A percentile compares a stretch with the other conserved stretches of the same genome.
Conservation (phyloP, 2,797 vertebrate genomes). For the Sardinella longiceps region DNA sequence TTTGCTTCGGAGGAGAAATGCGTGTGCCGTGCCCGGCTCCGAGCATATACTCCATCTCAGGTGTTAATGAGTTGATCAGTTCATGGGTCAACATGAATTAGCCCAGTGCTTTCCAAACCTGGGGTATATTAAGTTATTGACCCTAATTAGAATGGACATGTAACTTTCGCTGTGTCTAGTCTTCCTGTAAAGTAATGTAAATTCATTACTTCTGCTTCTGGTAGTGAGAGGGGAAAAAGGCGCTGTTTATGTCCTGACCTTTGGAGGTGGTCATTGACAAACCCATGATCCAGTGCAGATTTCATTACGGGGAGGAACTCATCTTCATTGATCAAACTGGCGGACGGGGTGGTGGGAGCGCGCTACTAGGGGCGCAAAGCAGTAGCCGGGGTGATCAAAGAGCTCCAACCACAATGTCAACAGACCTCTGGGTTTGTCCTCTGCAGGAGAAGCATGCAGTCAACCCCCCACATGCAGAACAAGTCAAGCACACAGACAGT, state of each 20-base stretch:
- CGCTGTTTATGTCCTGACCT: constrained; percentile 70
- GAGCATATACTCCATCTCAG: constrained; percentile 55
- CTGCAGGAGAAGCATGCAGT: constrained; percentile 29
- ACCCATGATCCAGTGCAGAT: constrained; percentile 67
- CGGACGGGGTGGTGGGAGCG: constrained; percentile 50
- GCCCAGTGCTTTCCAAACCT: constrained; percentile 64
- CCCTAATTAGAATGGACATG: constrained; percentile 66
- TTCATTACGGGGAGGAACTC: constrained; percentile 67
- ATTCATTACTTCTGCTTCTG: constrained; percentile 58
- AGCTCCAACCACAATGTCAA: constrained; percentile 44
- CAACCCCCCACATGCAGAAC: neutral
- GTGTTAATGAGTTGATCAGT: constrained; percentile 66
- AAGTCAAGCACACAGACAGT: neutral
- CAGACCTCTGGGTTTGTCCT: constrained; percentile 34
- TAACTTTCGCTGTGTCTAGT: constrained; percentile 56
- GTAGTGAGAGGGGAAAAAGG: constrained; percentile 56
- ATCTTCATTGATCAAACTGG: constrained; percentile 73
- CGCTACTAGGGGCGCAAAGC: constrained; percentile 50
- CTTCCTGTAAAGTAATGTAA: constrained; percentile 58
- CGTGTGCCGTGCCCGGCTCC: constrained; percentile 26
- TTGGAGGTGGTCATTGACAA: constrained; percentile 67
- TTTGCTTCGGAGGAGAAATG: constrained; percentile 27
- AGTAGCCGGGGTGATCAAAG: constrained; percentile 53
- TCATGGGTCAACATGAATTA: constrained; percentile 80
- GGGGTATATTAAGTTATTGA: constrained; percentile 66